Evolutionary conservation across 2,888 invertebrate species (phyloP).

Genomic region (Cosmia pyralina): DNA sequence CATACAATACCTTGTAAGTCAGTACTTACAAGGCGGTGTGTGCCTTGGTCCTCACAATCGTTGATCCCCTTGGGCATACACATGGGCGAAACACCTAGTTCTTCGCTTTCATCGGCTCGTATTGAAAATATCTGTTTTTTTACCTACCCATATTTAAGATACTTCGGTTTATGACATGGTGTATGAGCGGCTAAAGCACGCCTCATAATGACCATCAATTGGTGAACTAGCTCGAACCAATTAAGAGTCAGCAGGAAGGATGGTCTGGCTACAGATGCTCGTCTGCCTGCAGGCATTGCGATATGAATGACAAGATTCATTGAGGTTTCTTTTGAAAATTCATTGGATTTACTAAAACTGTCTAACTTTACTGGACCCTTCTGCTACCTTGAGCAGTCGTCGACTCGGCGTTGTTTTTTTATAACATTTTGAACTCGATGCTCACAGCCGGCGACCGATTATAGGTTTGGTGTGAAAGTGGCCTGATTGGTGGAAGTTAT

Average conservation of each 20-base stretch:
- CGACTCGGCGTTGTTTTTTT: neutral
- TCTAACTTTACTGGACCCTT: neutral
- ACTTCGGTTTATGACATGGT: neutral
- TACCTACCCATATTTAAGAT: neutral
- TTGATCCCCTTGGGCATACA: neutral
- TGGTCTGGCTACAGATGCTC: neutral
- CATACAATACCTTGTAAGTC: too few species aligned
- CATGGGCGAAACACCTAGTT: too few species aligned
- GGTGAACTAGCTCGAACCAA: neutral
- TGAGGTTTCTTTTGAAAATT: too few species aligned
- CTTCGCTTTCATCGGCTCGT: neutral
- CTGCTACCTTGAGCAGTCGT: neutral
- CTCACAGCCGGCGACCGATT: neutral
- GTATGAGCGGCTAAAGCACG: neutral
- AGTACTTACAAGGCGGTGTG: neutral
- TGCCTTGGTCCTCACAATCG: neutral
- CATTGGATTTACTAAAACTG: neutral
- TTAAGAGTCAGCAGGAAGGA: too few species aligned
- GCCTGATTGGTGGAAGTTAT: slow-evolving; percentile 9
- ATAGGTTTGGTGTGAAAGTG: neutral
- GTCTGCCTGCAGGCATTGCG: neutral
- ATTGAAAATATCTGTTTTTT: neutral
- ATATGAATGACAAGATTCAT: neutral
- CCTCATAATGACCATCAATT: neutral
- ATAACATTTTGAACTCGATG: neutral